These are phyloP conservation scores for Drosophila sordidula DNA, from an alignment of 2,888 invertebrate species.

Conservation along the genomic window DNA sequence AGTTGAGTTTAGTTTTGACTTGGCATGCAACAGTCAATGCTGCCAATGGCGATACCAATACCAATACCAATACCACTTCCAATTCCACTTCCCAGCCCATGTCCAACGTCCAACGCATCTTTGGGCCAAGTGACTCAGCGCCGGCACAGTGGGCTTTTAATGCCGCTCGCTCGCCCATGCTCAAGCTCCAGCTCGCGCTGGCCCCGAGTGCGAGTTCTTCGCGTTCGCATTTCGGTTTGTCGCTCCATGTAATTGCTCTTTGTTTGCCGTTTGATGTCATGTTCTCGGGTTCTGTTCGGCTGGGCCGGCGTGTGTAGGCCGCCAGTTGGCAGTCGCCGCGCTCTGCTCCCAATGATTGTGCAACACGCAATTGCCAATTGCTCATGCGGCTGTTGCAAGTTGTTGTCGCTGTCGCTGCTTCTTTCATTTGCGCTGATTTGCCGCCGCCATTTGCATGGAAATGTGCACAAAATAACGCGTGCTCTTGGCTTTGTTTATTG, in stretches of 20 bases:
- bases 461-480: conserved; percentile 74
- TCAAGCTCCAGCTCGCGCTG: conserved; percentile 18
- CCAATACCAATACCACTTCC: conserved; percentile 4
- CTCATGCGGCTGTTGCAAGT: conserved; percentile 24
- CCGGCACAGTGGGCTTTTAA: conserved; percentile 51
- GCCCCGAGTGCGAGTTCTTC: conserved; percentile 30
- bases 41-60: conserved; percentile 6
- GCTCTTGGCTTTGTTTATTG: conserved; percentile 73
- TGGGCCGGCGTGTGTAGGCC: conserved; percentile 56
- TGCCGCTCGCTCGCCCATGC: conserved; percentile 66
- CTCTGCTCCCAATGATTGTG: conserved; percentile 68
- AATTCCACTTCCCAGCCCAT: conserved; percentile 9
- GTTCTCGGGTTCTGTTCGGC: conserved; percentile 56
- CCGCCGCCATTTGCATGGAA: conserved; percentile 75
- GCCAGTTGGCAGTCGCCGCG: conserved; percentile 38
- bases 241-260: conserved; percentile 73
- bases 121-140: conserved; percentile 57
- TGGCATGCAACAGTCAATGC: conserved; percentile 67
- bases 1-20: conserved; percentile 65
- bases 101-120: conserved; percentile 68
- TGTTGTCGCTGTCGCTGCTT: conserved; percentile 40
- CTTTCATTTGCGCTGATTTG: conserved; percentile 73
- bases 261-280: conserved; percentile 78
- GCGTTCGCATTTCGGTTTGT: conserved; percentile 21
- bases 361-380: conserved; percentile 73